Base-by-base conservation (phyloP, 2,113 vertebrate species). In the Clarias gariepinus region DNA sequence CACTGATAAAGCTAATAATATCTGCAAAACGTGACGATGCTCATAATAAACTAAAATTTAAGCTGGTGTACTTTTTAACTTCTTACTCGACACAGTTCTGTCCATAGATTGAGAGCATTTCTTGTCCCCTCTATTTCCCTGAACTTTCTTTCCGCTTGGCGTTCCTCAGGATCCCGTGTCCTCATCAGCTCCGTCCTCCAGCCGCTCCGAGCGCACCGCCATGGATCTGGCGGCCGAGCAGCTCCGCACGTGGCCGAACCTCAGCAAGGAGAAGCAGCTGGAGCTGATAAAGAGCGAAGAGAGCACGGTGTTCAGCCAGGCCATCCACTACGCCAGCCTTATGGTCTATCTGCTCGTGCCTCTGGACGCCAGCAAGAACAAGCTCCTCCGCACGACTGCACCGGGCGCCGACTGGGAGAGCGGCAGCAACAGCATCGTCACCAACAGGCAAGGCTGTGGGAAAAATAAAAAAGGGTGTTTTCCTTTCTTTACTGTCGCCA, bases 291-390 rank as follows among this genome's bases (percentile, higher is more conserved):
- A 98, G 88, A 98, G 95, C 16, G 98, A 99, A 91, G 98, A 99
- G 91, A 99, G 97, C 90, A 99, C 97, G 0, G 98, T 99, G 89
- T 99, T 99, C 93, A 98, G 98, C 91, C 98, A 99, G 93, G 98
- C 98, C 90, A 99, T 99, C 93, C 98, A 99, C 92, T 99, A 99
- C 66, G 96, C 97, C 89, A 98, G 97, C 92, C 97, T 99, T 90
- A 99, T 99, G 98, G 98, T 99, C n/a, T 99, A 98, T 88, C 92
- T 99, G 87, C 94, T 99, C 0, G 97, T 99, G 15, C 98, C 98
- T 0, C 90, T 99, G 87, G 98, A 99, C 88, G 96, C 97, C n/a
- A 98, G 96, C 92, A 98, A 98, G 95, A 97, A 96, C 94, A 98
- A 97, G 91, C 94, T 99, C 60, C 93, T 99, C 81, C 95, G 97